Conservation (phyloP, 2,797 vertebrate species). For the Poeciliopsis gracilis region DNA sequence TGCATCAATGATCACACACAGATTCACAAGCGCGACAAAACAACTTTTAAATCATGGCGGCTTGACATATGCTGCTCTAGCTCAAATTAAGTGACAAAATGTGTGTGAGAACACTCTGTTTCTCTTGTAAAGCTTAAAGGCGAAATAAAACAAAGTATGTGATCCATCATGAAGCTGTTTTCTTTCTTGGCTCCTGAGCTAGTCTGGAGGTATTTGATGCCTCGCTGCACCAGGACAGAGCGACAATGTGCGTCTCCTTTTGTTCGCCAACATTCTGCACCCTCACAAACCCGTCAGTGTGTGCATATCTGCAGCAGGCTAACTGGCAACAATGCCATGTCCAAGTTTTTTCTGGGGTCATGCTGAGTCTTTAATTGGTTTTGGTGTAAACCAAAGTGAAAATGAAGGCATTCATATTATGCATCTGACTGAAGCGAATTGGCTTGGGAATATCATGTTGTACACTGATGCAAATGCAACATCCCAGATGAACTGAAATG, state of each 20-base stretch:
- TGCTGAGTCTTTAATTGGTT: slow-evolving; percentile 71
- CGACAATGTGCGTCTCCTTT: slow-evolving; percentile 68
- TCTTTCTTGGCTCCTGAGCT: slow-evolving; percentile 39
- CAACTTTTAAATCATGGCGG: slow-evolving; percentile 25
- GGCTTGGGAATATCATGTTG: slow-evolving; percentile 27
- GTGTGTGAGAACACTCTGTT: slow-evolving; percentile 38
- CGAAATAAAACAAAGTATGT: slow-evolving; percentile 29
- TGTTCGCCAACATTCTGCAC: slow-evolving; percentile 63
- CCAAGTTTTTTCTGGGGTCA: slow-evolving; percentile 52
- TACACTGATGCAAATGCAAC: slow-evolving; percentile 10
- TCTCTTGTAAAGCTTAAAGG: slow-evolving; percentile 6
- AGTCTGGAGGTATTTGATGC: slow-evolving; percentile 66
- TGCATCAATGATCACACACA: slow-evolving; percentile 1
- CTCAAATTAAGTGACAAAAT: slow-evolving; percentile 25
- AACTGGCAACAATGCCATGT: slow-evolving; percentile 52
- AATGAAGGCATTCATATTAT: slow-evolving; percentile 51
- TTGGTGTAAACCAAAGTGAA: slow-evolving; percentile 69
- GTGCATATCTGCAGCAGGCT: slow-evolving; percentile 55
- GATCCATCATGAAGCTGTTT: slow-evolving; percentile 24
- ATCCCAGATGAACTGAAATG: slow-evolving; percentile 2
- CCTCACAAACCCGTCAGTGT: slow-evolving; percentile 69
- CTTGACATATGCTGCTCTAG: slow-evolving; percentile 11
- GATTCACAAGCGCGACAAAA: slow-evolving; percentile 17
- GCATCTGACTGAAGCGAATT: slow-evolving; percentile 32
- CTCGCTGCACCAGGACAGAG: slow-evolving; percentile 75